These are phyloP conservation scores for Ormyrus rosae DNA, from an alignment of 2,888 invertebrate species.

Conservation along the genomic window DNA sequence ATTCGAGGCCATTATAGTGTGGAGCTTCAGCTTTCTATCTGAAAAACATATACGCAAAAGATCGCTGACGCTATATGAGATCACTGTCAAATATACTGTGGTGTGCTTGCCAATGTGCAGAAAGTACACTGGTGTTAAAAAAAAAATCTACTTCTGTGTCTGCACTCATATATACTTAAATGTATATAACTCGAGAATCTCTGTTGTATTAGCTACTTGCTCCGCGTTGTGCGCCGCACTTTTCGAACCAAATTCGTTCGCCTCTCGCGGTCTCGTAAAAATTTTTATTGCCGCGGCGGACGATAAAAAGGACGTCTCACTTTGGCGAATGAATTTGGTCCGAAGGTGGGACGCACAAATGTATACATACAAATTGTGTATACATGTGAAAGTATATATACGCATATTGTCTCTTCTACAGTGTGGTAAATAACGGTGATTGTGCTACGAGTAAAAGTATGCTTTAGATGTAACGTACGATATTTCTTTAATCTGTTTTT, in stretches of 20 bases:
- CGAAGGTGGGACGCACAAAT: conserved; percentile 28
- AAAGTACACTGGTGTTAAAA: conserved; percentile 68
- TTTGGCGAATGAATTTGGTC: not conserved
- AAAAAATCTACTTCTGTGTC: conserved; percentile 65
- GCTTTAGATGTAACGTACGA: conserved; percentile 72
- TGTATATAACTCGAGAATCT: conserved; percentile 61
- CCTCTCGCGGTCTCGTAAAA: not conserved
- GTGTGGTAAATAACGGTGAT: conserved; percentile 61
- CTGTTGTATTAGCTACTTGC: conserved; percentile 73
- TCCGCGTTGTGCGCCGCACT: conserved; percentile 42
- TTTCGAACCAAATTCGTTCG: not conserved
- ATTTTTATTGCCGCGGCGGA: no score
- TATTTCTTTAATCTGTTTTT: conserved; percentile 59
- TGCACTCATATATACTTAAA: conserved; percentile 65
- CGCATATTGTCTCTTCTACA: conserved; percentile 55
- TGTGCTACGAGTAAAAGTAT: conserved; percentile 65
- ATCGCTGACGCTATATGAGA: conserved; percentile 65
- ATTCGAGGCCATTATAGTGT: conserved; percentile 51
- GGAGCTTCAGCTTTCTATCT: conserved; percentile 60
- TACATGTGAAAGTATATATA: conserved; percentile 49
- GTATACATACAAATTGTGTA: conserved; percentile 41
- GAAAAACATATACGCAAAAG: conserved; percentile 54
- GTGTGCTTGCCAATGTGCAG: conserved; percentile 71
- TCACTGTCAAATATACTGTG: conserved; percentile 70
- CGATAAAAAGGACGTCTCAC: no score